Evolutionary conservation across 2,888 invertebrate genomes (phyloP).

Genomic region (Hirtodrosophila histrioides): DNA sequence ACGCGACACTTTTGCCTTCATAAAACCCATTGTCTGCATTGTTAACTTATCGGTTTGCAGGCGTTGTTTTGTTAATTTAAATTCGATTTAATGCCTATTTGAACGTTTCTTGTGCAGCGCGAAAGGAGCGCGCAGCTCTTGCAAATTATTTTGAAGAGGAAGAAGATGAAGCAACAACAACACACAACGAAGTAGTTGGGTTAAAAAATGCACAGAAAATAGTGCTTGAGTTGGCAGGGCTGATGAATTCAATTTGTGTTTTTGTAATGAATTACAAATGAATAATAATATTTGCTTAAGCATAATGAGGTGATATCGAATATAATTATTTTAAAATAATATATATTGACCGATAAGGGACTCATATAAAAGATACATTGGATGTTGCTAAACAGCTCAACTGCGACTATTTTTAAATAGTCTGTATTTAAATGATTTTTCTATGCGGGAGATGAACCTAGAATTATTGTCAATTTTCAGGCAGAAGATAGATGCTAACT

Average conservation of each 20-base stretch:
- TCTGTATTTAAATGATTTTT: too few relatives aligned
- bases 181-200: constrained; percentile 41
- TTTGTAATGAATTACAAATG: background rate
- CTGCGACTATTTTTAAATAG: too few relatives aligned
- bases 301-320: too few relatives aligned
- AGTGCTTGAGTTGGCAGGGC: constrained; percentile 30
- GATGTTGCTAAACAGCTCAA: too few relatives aligned
- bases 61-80: constrained; percentile 18
- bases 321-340: too few relatives aligned
- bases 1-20: constrained; percentile 25
- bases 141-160: constrained; percentile 69
- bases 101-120: constrained; percentile 51
- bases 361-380: too few relatives aligned
- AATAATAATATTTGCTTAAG: too few relatives aligned
- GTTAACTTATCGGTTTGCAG: constrained; percentile 11
- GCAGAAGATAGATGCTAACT: too few relatives aligned
- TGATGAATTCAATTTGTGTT: background rate
- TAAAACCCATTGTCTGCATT: constrained; percentile 20
- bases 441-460: too few relatives aligned
- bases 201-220: constrained; percentile 12
- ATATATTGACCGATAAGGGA: too few relatives aligned
- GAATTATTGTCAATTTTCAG: too few relatives aligned
- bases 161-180: constrained; percentile 57
- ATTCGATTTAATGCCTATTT: constrained; percentile 45
- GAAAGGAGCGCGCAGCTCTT: constrained; percentile 70